A percentile compares a stretch with the other conserved stretches of the same genome.
Conservation (phyloP, 2,888 invertebrate species). For the Meteorus colon region DNA sequence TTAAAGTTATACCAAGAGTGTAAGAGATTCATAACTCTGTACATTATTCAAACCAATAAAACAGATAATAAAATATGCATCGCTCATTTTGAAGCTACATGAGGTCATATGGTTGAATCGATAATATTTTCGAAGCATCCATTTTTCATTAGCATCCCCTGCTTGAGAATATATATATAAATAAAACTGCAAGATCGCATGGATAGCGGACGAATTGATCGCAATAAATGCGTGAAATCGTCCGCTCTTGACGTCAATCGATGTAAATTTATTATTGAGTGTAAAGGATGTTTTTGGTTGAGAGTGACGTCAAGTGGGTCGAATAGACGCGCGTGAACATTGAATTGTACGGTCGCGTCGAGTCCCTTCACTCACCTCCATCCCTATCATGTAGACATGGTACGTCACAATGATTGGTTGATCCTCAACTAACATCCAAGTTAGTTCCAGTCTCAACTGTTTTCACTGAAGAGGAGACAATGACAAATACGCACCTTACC, state of each 20-base stretch:
- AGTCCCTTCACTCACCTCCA: conserved; percentile 30
- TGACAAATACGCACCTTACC: conserved; percentile 13
- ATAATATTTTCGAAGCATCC: too few species aligned
- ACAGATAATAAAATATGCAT: too few species aligned
- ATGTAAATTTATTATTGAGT: conserved; percentile 2
- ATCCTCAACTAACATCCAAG: not conserved
- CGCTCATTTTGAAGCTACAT: too few species aligned
- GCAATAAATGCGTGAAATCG: conserved; percentile 1
- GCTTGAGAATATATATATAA: too few species aligned
- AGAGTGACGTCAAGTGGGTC: conserved; percentile 5
- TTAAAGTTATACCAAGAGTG: too few species aligned
- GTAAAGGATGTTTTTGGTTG: conserved; percentile 13
- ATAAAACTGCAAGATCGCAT: too few species aligned
- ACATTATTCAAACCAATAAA: too few species aligned
- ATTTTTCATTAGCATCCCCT: too few species aligned
- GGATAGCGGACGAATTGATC: not conserved
- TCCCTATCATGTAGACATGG: conserved; percentile 2
- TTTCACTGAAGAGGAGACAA: conserved; percentile 21
- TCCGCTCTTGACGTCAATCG: conserved; percentile 22
- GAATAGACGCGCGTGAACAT: conserved; percentile 36
- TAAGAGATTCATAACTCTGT: too few species aligned
- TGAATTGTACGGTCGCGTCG: conserved; percentile 33
- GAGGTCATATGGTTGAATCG: too few species aligned
- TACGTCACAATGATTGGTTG: conserved; percentile 13
- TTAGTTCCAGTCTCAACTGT: not conserved